Evolutionary conservation across 2,113 vertebrate species (phyloP).

Genomic region (Suncus etruscus): DNA sequence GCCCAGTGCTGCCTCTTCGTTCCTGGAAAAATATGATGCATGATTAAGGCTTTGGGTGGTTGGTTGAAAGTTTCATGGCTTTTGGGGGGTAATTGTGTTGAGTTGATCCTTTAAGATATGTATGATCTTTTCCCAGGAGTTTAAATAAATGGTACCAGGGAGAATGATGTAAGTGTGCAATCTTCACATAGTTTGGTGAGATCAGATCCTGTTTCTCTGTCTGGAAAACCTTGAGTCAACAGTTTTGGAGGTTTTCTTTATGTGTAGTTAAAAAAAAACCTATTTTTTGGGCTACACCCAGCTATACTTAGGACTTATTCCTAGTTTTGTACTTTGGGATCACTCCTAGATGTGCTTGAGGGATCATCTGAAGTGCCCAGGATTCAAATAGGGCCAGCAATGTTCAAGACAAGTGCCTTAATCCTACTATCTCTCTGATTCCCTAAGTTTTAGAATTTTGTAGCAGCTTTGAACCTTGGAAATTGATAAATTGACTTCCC

Average conservation of each 20-base stretch:
- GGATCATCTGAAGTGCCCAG: too few species aligned
- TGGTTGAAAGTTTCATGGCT: neutral
- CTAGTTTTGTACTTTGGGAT: too few species aligned
- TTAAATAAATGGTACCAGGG: neutral
- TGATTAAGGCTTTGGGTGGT: neutral
- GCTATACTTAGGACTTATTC: too few species aligned
- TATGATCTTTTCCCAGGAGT: neutral
- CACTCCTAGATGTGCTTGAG: too few species aligned
- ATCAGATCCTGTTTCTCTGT: neutral
- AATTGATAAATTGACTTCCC: neutral
- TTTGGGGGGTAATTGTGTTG: neutral
- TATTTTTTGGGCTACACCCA: too few species aligned
- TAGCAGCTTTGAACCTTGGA: constrained; percentile 7
- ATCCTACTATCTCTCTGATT: too few species aligned
- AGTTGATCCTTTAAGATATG: neutral
- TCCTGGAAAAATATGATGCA: neutral
- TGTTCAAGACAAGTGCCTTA: too few species aligned
- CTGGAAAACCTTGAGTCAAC: neutral
- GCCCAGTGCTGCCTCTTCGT: neutral
- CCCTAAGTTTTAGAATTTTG: neutral
- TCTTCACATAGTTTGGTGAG: neutral
- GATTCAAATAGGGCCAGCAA: too few species aligned
- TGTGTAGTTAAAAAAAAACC: too few species aligned
- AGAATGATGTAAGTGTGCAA: neutral
- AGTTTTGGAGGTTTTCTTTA: neutral